phyloP scores from a whole-genome alignment of 2,888 invertebrate genomes.

The Cyrtodaria siliqua region DNA sequence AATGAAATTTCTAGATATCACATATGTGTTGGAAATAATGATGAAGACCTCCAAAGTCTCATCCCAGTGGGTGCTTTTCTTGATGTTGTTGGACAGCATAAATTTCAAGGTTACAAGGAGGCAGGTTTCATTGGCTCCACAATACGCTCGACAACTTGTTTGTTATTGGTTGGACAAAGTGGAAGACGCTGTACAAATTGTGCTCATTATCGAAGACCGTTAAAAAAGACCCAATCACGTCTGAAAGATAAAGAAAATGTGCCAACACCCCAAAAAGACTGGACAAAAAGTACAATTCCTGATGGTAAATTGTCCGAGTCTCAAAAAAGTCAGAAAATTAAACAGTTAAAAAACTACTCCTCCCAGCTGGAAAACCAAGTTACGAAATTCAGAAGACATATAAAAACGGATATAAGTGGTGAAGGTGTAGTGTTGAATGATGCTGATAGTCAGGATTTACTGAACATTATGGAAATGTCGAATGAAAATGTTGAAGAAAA shows the following conservation, averaged over 20 bases:
- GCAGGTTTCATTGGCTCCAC: background rate
- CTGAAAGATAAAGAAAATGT: background rate
- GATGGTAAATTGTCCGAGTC: background rate
- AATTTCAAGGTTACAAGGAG: background rate
- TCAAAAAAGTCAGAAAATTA: background rate
- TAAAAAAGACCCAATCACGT: background rate
- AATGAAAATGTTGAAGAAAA: too few relatives aligned
- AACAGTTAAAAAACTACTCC: background rate
- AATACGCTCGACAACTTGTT: background rate
- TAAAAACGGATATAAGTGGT: background rate
- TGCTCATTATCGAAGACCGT: background rate
- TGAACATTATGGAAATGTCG: background rate
- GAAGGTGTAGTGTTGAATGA: background rate
- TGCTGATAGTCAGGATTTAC: background rate
- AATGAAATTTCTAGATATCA: too few relatives aligned
- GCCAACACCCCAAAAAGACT: background rate
- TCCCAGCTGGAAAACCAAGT: background rate
- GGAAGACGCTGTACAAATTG: background rate
- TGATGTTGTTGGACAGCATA: too few relatives aligned
- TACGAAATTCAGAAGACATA: background rate
- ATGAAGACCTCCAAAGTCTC: too few relatives aligned
- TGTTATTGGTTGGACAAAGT: background rate
- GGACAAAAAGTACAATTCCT: background rate
- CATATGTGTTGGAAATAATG: too few relatives aligned
- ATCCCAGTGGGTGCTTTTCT: too few relatives aligned